phyloP scores from a whole-genome alignment of 2,797 vertebrate genomes.

The Artibeus lituratus region DNA sequence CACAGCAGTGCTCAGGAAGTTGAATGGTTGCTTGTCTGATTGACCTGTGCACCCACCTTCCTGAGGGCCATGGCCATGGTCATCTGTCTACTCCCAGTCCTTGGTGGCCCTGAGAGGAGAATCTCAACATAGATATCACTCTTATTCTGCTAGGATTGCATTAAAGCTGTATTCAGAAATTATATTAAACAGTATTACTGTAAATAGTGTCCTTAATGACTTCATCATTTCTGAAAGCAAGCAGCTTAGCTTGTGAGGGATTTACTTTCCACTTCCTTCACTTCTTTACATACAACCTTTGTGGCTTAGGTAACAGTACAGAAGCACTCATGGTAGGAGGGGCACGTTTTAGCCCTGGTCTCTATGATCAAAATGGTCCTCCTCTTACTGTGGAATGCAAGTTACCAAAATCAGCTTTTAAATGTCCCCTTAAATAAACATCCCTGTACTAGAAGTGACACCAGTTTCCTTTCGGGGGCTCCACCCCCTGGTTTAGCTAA shows the following conservation, averaged over 20 bases:
- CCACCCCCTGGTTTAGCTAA: not conserved
- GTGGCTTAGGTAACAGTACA: not conserved
- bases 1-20: not conserved
- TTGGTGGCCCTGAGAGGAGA: not conserved
- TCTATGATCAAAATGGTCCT: not conserved
- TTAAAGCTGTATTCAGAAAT: not conserved
- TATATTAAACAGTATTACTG: not conserved
- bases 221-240: not conserved
- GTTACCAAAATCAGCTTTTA: not conserved
- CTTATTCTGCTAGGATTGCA: not conserved
- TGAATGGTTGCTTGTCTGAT: not conserved
- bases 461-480: not conserved
- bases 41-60: not conserved
- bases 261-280: not conserved
- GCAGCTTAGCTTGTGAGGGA: not conserved
- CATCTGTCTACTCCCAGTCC: not conserved
- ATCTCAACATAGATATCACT: not conserved
- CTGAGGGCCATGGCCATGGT: too few relatives aligned
- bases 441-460: not conserved
- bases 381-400: not conserved
- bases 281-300: not conserved
- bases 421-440: not conserved
- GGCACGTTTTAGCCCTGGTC: not conserved
- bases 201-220: not conserved
- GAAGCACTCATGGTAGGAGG: not conserved